Conservation (phyloP, 2,797 vertebrate species). For the Lagodon rhomboides region DNA sequence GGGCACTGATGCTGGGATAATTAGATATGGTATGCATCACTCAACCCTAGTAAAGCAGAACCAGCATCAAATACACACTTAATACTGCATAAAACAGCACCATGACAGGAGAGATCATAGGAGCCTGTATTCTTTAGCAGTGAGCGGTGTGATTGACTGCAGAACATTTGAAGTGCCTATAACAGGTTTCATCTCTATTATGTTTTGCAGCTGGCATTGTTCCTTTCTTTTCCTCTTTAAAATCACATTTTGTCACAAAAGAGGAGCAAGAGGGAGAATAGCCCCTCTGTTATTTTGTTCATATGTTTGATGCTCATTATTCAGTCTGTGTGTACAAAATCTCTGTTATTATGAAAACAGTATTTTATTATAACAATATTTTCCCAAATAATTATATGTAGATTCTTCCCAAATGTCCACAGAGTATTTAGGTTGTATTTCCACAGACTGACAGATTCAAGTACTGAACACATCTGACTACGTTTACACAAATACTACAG, state of each 20-base stretch:
- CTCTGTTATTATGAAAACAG: neutral
- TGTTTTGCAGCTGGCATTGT: neutral
- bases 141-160: neutral
- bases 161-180: neutral
- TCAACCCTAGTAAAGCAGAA: conserved; percentile 44
- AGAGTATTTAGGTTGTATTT: neutral
- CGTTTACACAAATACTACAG: too few species aligned
- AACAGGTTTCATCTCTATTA: too few species aligned
- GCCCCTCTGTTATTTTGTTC: neutral
- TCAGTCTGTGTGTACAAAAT: neutral
- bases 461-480: too few species aligned
- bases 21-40: conserved; percentile 75
- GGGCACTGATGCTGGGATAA: conserved; percentile 76
- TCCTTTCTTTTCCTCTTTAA: neutral
- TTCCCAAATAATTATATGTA: neutral
- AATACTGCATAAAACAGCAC: conserved; percentile 7
- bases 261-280: neutral
- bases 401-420: neutral
- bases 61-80: conserved; percentile 4
- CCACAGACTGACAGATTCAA: neutral
- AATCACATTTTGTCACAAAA: neutral
- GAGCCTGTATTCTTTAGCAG: neutral
- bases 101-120: neutral
- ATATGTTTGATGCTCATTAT: neutral
- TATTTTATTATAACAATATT: neutral